These are phyloP conservation scores for Cheilosia vulpina DNA, from an alignment of 2,888 invertebrate genomes.

Conservation along the genomic window DNA sequence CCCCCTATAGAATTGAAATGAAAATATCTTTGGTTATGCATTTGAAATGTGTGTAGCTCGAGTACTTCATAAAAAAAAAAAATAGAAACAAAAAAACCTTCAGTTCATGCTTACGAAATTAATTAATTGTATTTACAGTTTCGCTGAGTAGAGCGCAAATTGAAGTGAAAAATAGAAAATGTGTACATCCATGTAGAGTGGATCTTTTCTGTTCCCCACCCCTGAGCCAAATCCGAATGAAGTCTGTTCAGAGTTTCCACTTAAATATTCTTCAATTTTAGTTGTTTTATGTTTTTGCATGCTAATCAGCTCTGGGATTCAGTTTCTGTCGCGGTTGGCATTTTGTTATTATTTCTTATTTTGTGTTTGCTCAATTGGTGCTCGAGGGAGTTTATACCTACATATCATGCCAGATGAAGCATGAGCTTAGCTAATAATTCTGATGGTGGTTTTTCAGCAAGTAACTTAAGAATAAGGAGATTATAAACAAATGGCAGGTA, in stretches of 20 bases:
- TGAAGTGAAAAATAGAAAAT: slow-evolving; percentile 35
- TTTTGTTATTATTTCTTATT: not conserved
- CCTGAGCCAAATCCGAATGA: not conserved
- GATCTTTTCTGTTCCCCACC: slow-evolving; percentile 6
- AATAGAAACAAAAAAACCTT: slow-evolving; percentile 3
- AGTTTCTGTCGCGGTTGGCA: slow-evolving; percentile 59
- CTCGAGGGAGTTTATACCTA: not conserved
- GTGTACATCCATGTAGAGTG: slow-evolving; percentile 1
- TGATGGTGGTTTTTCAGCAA: slow-evolving; percentile 42
- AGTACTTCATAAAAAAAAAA: not conserved
- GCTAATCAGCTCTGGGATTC: slow-evolving; percentile 58
- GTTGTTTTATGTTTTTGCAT: slow-evolving; percentile 17
- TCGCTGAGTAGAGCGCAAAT: slow-evolving; percentile 65
- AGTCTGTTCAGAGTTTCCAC: not conserved
- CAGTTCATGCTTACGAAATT: slow-evolving; percentile 32
- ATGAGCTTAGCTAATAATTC: not conserved
- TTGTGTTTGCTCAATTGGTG: slow-evolving; percentile 33
- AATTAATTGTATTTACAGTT: slow-evolving; percentile 57
- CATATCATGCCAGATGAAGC: slow-evolving; percentile 38
- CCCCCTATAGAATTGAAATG: not conserved
- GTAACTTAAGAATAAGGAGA: slow-evolving; percentile 54
- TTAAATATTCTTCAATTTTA: slow-evolving; percentile 16
- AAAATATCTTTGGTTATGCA: slow-evolving; percentile 29
- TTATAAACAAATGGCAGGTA: slow-evolving; percentile 26
- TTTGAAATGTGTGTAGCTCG: slow-evolving; percentile 27